These are phyloP conservation scores for Semnornis frantzii DNA, from an alignment of 2,113 vertebrate genomes.

Conservation along the genomic window DNA sequence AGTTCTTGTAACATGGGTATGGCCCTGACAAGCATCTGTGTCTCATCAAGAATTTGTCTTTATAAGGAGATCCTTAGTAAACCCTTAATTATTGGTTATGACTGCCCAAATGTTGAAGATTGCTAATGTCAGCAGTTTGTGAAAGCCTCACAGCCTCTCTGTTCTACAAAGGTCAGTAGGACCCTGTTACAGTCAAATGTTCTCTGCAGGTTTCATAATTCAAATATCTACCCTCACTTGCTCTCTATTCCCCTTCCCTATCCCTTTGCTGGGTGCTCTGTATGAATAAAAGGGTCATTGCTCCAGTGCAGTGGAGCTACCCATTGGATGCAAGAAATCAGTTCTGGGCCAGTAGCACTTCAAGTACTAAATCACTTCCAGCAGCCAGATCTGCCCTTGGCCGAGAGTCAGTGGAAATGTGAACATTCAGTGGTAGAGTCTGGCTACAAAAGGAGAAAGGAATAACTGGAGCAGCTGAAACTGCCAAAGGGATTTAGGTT, in stretches of 20 bases:
- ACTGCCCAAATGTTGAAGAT: constrained; percentile 45
- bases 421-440: background rate
- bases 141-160: constrained; percentile 21
- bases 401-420: constrained; percentile 32
- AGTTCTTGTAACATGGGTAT: background rate
- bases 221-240: constrained; percentile 9
- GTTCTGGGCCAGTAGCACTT: constrained; percentile 22
- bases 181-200: constrained; percentile 18
- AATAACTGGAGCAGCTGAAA: constrained; percentile 30
- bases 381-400: constrained; percentile 41
- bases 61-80: constrained; percentile 22
- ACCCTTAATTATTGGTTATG: constrained; percentile 48
- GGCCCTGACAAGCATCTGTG: constrained; percentile 47
- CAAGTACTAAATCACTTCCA: background rate
- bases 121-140: constrained; percentile 49
- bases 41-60: constrained; percentile 56
- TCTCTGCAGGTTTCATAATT: constrained; percentile 43
- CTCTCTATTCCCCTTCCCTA: background rate
- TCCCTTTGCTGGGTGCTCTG: background rate
- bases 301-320: constrained; percentile 11
- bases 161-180: constrained; percentile 40
- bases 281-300: constrained; percentile 11
- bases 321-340: constrained; percentile 38
- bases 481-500: constrained; percentile 31
- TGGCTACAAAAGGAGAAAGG: constrained; percentile 4